Evolutionary conservation across 2,113 vertebrate species (phyloP).

Genomic region (Microcebus jonahi): DNA sequence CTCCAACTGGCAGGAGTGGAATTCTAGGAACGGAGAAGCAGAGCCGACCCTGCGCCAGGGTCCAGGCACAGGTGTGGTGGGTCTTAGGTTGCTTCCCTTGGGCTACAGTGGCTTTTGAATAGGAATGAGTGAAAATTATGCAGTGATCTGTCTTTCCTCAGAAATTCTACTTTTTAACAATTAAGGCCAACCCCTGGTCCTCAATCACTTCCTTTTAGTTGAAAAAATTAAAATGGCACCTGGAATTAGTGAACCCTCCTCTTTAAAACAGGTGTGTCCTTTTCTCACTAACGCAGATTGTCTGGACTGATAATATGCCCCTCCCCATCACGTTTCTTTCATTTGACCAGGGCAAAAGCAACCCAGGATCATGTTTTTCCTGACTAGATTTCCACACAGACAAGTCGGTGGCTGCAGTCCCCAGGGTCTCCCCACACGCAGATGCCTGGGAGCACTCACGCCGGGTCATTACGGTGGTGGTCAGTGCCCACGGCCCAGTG

Average conservation of each 20-base stretch:
- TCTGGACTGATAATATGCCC: neutral
- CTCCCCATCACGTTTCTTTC: fast-evolving
- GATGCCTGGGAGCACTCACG: neutral
- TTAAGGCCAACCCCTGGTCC: neutral
- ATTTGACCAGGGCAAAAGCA: neutral
- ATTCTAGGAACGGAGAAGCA: neutral
- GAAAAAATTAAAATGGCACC: neutral
- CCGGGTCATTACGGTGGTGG: neutral
- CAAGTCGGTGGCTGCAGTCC: neutral
- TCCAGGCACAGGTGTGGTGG: neutral
- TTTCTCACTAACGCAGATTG: neutral
- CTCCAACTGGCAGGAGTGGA: neutral
- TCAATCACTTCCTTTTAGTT: neutral
- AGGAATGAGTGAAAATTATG: neutral
- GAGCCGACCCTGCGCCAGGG: neutral
- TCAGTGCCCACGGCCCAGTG: no score
- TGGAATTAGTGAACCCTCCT: neutral
- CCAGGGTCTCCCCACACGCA: neutral
- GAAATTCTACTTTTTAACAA: neutral
- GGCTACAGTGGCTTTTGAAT: neutral
- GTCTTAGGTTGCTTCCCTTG: neutral
- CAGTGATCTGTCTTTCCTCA: neutral
- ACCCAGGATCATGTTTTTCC: neutral
- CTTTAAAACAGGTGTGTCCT: neutral
- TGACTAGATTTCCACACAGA: neutral